Evolutionary conservation across 2,888 invertebrate species (phyloP).

Genomic region (Acleris cristana): DNA sequence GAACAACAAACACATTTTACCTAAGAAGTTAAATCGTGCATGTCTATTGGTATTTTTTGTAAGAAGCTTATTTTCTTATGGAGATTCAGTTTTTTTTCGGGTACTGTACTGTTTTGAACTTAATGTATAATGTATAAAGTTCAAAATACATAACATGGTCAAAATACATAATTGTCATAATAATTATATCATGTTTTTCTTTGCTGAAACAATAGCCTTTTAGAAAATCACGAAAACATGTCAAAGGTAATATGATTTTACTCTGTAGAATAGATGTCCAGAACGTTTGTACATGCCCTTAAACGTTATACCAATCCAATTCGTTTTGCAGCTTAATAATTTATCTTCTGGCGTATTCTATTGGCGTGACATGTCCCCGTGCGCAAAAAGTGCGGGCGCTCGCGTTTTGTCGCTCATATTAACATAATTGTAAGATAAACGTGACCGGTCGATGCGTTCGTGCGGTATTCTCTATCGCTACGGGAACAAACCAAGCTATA

Average conservation of each 20-base stretch:
- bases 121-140: no score
- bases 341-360: constrained; percentile 3
- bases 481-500: not conserved
- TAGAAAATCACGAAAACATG: no score
- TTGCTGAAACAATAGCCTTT: no score
- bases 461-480: constrained; percentile 11
- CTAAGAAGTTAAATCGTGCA: not conserved
- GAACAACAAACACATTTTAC: not conserved
- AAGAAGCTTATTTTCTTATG: no score
- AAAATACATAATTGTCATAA: no score
- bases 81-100: no score
- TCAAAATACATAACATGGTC: no score
- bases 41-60: not conserved
- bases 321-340: not conserved
- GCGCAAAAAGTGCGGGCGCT: constrained; percentile 17
- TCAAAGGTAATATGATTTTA: no score
- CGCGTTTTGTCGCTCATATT: constrained; percentile 33
- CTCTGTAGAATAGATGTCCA: no score
- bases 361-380: constrained; percentile 1
- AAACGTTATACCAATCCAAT: not conserved
- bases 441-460: constrained; percentile 19
- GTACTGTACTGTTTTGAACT: no score
- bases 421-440: constrained; percentile 34
- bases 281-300: not conserved
- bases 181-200: no score